Evolutionary conservation across 1,140 invertebrate species (phyloP), one percentile per base, ranked within the genome.

Genomic region (Brachionus angularis): DNA sequence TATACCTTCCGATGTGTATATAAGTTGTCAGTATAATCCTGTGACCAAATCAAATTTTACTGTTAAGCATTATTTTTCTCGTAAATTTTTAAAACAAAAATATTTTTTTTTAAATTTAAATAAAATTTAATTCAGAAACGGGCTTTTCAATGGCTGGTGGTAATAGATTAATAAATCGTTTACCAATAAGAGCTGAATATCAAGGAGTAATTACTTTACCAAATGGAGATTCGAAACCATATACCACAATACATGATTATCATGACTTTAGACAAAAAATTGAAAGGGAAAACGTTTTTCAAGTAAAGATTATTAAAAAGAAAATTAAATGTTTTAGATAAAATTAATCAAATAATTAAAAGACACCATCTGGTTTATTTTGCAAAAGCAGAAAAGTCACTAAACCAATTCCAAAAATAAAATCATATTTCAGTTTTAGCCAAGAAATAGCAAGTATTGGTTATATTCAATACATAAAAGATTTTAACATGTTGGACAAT

Each of bases 381-480:
- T 67, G 62, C 44, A 8, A 44, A 33, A 36, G 36, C 33, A 18
- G 47, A 34, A 67, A 67, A 42, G 47, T 10, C 21, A 67, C 42
- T 21, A 50, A 47, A 34, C 27, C 27, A 47, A 33, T 34, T 23
- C 62, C 62, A 25, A 7, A 3, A 18, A 14, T 47, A 31, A 8
- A 2, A 36, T 18, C 21, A 16, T 21, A 18, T 10, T 67, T 47
- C 16, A 42, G 62, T 12, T 67, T 47, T 23, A 67, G 62, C 7
- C 62, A 67, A 50, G 62, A 67, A n/a, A 67, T 67, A 67, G 29
- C 47, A 46, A 27, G n/a, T 12, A 49, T 34, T 36, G 7, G 29
- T n/a, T 7, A 67, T 10, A 46, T 67, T 67, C 62, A 67, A 67
- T 67, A 67, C 29, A 23, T 50, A 10, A 67, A 67, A 50, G 62